These are phyloP conservation scores for Sinella curviseta DNA, from an alignment of 1,140 invertebrate genomes.

Conservation along the genomic window DNA sequence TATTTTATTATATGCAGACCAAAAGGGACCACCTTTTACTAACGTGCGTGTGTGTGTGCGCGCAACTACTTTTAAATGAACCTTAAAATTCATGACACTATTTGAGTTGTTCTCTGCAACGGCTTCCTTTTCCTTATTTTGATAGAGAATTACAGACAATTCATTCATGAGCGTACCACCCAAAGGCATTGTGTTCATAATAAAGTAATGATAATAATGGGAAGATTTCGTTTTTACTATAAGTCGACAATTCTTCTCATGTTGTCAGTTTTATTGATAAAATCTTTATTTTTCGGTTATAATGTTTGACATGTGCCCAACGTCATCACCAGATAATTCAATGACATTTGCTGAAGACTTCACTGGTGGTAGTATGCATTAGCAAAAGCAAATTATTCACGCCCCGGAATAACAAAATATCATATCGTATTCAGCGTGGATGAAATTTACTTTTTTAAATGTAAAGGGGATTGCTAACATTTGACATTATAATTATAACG, in stretches of 20 bases:
- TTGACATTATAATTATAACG: too few relatives aligned
- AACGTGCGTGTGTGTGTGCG: too few relatives aligned
- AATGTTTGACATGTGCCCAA: slow-evolving; percentile 16
- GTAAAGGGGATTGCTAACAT: too few relatives aligned
- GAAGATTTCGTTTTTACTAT: neutral
- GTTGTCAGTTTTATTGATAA: neutral
- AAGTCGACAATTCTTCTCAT: neutral
- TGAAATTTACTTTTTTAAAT: too few relatives aligned
- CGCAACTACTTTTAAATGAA: too few relatives aligned
- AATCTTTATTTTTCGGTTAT: neutral
- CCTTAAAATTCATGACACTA: too few relatives aligned
- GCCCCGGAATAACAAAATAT: neutral
- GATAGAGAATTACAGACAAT: too few relatives aligned
- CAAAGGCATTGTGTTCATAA: neutral
- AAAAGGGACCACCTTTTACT: too few relatives aligned
- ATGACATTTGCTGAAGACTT: neutral
- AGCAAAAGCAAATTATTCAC: neutral
- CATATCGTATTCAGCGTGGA: too few relatives aligned
- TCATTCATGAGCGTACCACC: neutral
- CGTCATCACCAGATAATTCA: neutral
- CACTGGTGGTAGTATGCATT: neutral
- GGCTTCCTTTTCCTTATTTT: too few relatives aligned
- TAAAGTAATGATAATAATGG: neutral
- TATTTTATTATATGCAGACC: too few relatives aligned
- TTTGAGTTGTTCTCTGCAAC: too few relatives aligned